Base-by-base conservation (phyloP, 1,140 invertebrate species). In the Drosophila ambigua region DNA sequence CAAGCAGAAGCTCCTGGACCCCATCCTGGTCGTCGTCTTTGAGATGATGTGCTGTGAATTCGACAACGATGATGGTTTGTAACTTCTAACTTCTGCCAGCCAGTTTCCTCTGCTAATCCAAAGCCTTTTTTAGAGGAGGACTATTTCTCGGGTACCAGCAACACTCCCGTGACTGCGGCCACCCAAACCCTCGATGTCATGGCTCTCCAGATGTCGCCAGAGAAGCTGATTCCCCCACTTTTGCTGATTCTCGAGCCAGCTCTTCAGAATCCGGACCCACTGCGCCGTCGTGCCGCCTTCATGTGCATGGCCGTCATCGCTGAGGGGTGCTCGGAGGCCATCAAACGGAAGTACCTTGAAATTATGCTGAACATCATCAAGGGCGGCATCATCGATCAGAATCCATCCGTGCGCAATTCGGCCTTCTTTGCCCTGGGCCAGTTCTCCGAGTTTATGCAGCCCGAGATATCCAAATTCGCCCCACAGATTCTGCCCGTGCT, bases 381-480 rank as follows among this genome's bases (percentile, higher is more conserved):
- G 79, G 92, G 93, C 64, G 97, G 96, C 15, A 95, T 97, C 35
- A 93, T 92, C 7, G 94, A 96, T 92, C 79, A 92, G 2, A 92
- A 93, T 50, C 92, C 93, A 0, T 88, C 94, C 11, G 96, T 92
- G 28, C 93, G 95, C 39, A 96, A 96, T 92, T 94, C 95, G 5
- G 96, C 96, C 0, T 93, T 97, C 9, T 97, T 96, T 92, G 95
- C 96, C 1, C 92, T 97, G 1, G 96, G 96, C 0, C 96, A 97
- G 89, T 97, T 97, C 90, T 95, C 96, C 0, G 96, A 97, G 91
- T 94, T 95, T 93, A 91, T 97, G 20, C 96, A 97, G 91, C 94
- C 94, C 0, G 94, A 94, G 13, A 96, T 97, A 26, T 96, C 95
- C 55, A 94, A 95, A 53, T 97, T 94, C 89, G 94, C 96, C 0